A percentile compares a stretch with the other conserved stretches of the same genome.
These are phyloP conservation scores for Scatophagus argus DNA, from an alignment of 2,113 vertebrate species.

Conservation along the genomic window DNA sequence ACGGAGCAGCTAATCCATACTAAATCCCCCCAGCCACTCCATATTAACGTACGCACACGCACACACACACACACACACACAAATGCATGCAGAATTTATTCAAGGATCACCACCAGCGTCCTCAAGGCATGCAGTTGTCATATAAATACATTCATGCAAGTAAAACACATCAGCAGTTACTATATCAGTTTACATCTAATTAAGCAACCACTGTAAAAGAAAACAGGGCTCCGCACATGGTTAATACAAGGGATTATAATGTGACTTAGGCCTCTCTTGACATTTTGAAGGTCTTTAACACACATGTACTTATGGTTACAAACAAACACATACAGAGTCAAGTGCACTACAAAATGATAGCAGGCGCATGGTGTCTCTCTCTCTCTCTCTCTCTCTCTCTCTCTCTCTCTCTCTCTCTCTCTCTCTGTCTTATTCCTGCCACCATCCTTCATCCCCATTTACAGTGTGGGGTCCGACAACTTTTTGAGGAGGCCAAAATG, in stretches of 20 bases:
- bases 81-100: background rate
- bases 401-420: slow-evolving; percentile 5
- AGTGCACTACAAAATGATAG: slow-evolving; percentile 38
- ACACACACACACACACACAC: slow-evolving; percentile 9
- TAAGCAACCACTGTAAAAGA: background rate
- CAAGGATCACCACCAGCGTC: background rate
- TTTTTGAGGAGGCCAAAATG: too few species aligned
- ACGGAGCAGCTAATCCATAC: slow-evolving; percentile 29
- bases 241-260: background rate
- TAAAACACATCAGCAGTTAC: background rate
- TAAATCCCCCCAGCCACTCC: background rate
- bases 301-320: background rate
- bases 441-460: background rate
- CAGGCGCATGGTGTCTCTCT: slow-evolving; percentile 20
- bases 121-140: background rate
- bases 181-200: background rate
- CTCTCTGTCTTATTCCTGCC: slow-evolving; percentile 2
- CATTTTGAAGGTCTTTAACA: slow-evolving; percentile 12
- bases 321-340: slow-evolving; percentile 18
- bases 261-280: background rate
- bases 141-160: slow-evolving; percentile 1
- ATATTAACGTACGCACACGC: background rate
- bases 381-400: background rate
- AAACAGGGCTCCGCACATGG: background rate
- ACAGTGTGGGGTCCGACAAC: too few species aligned